Conservation (phyloP, 2,113 vertebrate genomes). For the Mionectes macconnelli region DNA sequence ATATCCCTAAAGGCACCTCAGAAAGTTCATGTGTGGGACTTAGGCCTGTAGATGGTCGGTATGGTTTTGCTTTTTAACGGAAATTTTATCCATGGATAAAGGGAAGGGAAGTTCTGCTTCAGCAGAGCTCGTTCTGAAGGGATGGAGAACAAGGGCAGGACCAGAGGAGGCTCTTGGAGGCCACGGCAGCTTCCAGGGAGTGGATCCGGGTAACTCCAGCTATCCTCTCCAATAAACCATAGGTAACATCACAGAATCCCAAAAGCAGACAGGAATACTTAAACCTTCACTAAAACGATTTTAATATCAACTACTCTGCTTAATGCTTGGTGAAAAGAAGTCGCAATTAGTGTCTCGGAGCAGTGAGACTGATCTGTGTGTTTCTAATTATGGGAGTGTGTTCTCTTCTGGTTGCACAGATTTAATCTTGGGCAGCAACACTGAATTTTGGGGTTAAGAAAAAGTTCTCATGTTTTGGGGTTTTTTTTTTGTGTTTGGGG, state of each 20-base stretch:
- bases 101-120: neutral
- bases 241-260: neutral
- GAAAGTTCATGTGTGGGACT: neutral
- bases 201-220: neutral
- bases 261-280: neutral
- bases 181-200: rapidly evolving
- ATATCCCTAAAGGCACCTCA: constrained; percentile 1
- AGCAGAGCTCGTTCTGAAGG: neutral
- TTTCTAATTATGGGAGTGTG: rapidly evolving
- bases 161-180: neutral
- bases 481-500: neutral
- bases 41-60: neutral
- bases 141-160: neutral
- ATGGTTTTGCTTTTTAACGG: neutral
- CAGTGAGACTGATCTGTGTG: neutral
- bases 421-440: neutral
- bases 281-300: constrained; percentile 10
- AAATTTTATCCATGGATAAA: neutral
- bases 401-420: neutral
- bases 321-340: constrained; percentile 3
- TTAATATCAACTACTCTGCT: neutral
- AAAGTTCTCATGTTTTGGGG: neutral
- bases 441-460: neutral
- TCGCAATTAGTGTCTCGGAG: neutral
- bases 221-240: neutral